phyloP scores from a whole-genome alignment of 2,113 vertebrate species.

The Trinectes maculatus region DNA sequence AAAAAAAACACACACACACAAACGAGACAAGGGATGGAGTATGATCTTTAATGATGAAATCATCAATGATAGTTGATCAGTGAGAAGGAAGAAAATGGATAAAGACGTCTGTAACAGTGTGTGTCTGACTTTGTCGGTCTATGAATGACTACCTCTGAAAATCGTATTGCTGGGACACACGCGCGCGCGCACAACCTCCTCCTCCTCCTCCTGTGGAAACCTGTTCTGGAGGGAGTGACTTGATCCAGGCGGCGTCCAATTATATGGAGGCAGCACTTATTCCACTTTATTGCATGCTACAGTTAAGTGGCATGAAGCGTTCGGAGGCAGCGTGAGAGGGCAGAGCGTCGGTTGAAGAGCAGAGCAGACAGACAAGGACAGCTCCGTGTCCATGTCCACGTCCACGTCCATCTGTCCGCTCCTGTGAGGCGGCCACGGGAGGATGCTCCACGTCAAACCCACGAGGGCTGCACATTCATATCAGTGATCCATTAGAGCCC shows the following conservation, averaged over 20 bases:
- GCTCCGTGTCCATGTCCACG: too few relatives aligned
- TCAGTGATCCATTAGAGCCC: slow-evolving; percentile 74
- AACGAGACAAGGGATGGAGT: neutral
- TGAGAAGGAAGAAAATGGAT: too few relatives aligned
- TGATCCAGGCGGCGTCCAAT: slow-evolving; percentile 75
- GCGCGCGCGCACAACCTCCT: neutral
- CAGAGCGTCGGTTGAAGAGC: too few relatives aligned
- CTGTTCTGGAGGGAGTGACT: slow-evolving; percentile 80
- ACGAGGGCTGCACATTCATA: slow-evolving; percentile 56
- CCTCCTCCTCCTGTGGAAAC: slow-evolving; percentile 64
- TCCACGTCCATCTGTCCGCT: too few relatives aligned
- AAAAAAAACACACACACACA: neutral
- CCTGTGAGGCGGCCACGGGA: slow-evolving; percentile 47
- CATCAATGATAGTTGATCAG: too few relatives aligned
- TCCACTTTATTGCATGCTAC: slow-evolving; percentile 74
- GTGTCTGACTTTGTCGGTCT: slow-evolving; percentile 6
- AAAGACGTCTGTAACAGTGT: neutral
- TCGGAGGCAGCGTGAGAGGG: slow-evolving; percentile 57
- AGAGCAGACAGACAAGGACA: slow-evolving; percentile 51
- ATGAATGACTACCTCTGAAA: slow-evolving; percentile 23
- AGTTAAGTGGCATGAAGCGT: slow-evolving; percentile 73
- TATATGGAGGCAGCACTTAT: slow-evolving; percentile 77
- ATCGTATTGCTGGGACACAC: slow-evolving; percentile 28
- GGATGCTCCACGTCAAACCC: slow-evolving; percentile 70
- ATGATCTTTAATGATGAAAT: too few relatives aligned